Evolutionary conservation across 2,797 vertebrate species (phyloP).

Genomic region (Ara ararauna): DNA sequence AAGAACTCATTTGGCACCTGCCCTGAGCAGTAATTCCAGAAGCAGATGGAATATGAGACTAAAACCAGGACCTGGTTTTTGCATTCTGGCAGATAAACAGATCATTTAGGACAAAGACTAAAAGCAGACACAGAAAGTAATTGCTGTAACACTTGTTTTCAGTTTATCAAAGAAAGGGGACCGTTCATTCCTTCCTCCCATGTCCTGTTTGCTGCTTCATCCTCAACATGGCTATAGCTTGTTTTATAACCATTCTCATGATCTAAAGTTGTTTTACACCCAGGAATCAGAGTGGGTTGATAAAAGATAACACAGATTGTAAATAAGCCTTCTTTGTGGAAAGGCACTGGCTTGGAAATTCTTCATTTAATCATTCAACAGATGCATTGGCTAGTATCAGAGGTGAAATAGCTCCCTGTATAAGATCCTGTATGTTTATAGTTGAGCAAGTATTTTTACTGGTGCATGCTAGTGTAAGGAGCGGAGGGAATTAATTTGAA

Average conservation of each 20-base stretch:
- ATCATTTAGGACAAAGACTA: slow-evolving; percentile 32
- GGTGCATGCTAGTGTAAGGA: not conserved
- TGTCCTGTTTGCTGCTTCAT: not conserved
- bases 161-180: not conserved
- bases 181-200: not conserved
- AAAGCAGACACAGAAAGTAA: not conserved
- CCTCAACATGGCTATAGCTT: not conserved
- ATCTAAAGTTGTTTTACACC: not conserved
- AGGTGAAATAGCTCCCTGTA: slow-evolving; percentile 14
- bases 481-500: not conserved
- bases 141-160: not conserved
- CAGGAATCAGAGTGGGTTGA: slow-evolving; percentile 4
- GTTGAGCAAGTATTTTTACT: slow-evolving; percentile 19
- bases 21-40: slow-evolving; percentile 48
- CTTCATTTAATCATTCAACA: slow-evolving; percentile 70
- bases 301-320: slow-evolving; percentile 41
- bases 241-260: not conserved
- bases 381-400: slow-evolving; percentile 36
- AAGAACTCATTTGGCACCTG: slow-evolving; percentile 63
- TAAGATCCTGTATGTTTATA: slow-evolving; percentile 30
- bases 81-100: slow-evolving; percentile 19
- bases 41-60: slow-evolving; percentile 70
- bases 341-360: slow-evolving; percentile 59
- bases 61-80: slow-evolving; percentile 12
- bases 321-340: slow-evolving; percentile 62